Evolutionary conservation across 1,140 invertebrate species (phyloP).

Genomic region (Drosophila orena): DNA sequence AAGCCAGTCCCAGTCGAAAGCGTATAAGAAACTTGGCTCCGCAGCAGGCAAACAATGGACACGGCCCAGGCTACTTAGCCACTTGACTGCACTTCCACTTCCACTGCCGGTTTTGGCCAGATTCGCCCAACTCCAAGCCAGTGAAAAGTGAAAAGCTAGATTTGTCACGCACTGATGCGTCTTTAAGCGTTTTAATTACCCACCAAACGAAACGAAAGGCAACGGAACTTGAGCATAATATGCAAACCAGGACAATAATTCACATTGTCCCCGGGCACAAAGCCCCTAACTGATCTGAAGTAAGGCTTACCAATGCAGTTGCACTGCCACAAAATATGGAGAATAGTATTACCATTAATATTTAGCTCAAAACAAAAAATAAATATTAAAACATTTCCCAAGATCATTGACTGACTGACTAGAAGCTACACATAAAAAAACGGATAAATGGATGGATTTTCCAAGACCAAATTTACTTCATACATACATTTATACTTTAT

Average conservation of each 20-base stretch:
- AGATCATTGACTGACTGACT: too few relatives aligned
- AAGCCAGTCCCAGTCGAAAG: slow-evolving; percentile 9
- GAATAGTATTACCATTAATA: not conserved
- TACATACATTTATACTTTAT: too few relatives aligned
- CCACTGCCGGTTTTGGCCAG: slow-evolving; percentile 17
- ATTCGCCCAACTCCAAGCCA: slow-evolving; percentile 7
- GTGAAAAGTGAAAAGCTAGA: slow-evolving; percentile 83
- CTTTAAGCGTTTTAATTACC: slow-evolving; percentile 84
- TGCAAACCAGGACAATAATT: slow-evolving; percentile 81
- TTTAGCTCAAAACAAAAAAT: too few relatives aligned
- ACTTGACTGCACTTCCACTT: slow-evolving; percentile 49
- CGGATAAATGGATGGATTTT: too few relatives aligned
- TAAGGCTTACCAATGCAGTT: slow-evolving; percentile 28
- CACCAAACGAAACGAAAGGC: slow-evolving; percentile 61
- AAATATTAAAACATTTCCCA: too few relatives aligned
- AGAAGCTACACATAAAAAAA: too few relatives aligned
- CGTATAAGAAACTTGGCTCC: slow-evolving; percentile 26
- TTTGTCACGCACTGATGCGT: slow-evolving; percentile 84
- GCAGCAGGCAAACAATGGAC: slow-evolving; percentile 63
- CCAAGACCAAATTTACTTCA: too few relatives aligned
- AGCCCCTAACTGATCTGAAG: slow-evolving; percentile 43
- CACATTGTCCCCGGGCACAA: slow-evolving; percentile 76
- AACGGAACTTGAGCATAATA: slow-evolving; percentile 73
- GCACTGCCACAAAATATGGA: not conserved
- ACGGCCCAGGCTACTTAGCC: slow-evolving; percentile 44